Evolutionary conservation across 2,113 vertebrate species (phyloP).

Genomic region (Ophthalmolycus amberensis): DNA sequence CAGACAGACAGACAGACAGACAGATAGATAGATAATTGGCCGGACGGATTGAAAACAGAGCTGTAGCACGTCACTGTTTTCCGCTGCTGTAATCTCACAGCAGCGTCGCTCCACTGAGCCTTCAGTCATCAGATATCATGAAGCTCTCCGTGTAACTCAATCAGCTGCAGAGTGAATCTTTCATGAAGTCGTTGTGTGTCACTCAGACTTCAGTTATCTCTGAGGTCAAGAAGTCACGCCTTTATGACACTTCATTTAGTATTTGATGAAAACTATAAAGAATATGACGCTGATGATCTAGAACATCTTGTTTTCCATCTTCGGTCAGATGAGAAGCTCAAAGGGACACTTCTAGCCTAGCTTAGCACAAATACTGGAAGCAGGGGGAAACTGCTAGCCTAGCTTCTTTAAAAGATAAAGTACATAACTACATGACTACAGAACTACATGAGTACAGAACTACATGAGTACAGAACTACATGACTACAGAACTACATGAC

Average conservation of each 20-base stretch:
- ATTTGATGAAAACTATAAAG: background rate
- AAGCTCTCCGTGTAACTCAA: constrained; percentile 78
- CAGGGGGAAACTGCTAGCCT: background rate
- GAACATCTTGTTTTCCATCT: background rate
- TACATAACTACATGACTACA: no score
- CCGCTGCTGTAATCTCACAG: constrained; percentile 41
- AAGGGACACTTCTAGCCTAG: background rate
- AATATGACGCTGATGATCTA: background rate
- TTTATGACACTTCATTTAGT: background rate
- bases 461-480: no score
- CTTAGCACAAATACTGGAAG: background rate
- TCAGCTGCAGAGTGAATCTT: constrained; percentile 78
- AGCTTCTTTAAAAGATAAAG: background rate
- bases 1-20: no score
- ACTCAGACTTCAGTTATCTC: background rate
- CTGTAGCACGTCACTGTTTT: constrained; percentile 57
- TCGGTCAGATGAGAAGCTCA: no score
- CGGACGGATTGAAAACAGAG: no score
- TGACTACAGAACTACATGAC: no score
- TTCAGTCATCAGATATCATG: constrained; percentile 74
- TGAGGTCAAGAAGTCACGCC: background rate
- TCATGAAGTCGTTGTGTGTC: constrained; percentile 63
- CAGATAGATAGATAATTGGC: no score
- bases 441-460: no score
- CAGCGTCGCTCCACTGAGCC: constrained; percentile 19